Percentiles rank a stretch among this genome's conserved stretches.
phyloP scores from a whole-genome alignment of 2,113 vertebrate genomes.

The Galemys pyrenaicus region DNA sequence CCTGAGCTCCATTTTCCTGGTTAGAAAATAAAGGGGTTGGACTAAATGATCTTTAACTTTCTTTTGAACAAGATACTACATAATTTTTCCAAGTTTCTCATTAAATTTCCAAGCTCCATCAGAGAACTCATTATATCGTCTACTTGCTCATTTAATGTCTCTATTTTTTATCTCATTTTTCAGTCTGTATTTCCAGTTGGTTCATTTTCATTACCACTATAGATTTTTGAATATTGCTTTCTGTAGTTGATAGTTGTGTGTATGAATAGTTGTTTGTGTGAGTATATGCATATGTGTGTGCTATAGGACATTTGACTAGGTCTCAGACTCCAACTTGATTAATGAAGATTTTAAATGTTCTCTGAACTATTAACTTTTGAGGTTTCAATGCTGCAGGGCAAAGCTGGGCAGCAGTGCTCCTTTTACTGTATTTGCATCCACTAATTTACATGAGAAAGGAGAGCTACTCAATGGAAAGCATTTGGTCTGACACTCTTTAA shows the following conservation, averaged over 20 bases:
- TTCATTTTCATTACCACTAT: background rate
- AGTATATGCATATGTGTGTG: background rate
- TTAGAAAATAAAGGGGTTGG: conserved; percentile 4
- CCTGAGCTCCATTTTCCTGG: background rate
- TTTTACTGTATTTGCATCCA: conserved; percentile 22
- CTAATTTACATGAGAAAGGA: conserved; percentile 11
- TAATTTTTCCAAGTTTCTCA: conserved; percentile 62
- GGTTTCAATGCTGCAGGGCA: background rate
- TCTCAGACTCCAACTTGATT: background rate
- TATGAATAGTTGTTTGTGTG: too few species aligned
- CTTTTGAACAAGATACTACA: conserved; percentile 36
- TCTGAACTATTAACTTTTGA: conserved; percentile 38
- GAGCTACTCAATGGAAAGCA: background rate
- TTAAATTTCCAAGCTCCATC: conserved; percentile 58
- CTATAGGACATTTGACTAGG: background rate
- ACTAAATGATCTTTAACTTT: conserved; percentile 30
- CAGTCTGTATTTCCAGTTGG: conserved; percentile 28
- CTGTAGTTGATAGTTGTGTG: background rate
- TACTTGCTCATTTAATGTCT: conserved; percentile 20
- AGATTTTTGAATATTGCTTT: conserved; percentile 13
- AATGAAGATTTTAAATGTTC: background rate
- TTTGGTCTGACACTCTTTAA: background rate
- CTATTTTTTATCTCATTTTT: conserved; percentile 32
- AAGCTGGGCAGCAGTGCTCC: background rate
- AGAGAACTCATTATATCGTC: conserved; percentile 40